Evolutionary conservation across 30 jellyfish, hydroid and myxozoan genomes (phyloP).

Genomic region (Cassiopea xamachana): DNA sequence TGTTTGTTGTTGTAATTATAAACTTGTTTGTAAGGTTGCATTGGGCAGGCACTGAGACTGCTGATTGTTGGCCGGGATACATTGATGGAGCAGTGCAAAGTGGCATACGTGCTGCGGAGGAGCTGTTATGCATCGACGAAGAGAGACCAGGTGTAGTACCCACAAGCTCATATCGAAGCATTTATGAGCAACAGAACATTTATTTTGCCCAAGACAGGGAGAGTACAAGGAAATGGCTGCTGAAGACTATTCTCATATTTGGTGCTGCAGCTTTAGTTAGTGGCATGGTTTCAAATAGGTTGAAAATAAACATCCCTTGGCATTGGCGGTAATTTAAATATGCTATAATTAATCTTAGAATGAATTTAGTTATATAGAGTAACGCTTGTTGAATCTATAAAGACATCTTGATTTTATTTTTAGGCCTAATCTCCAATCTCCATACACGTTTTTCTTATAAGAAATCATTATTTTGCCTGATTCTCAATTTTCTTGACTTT

Average conservation of each 20-base stretch:
- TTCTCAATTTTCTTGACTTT: too few relatives aligned
- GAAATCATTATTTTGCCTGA: too few relatives aligned
- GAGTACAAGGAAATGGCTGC: constrained; percentile 2
- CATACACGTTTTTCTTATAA: too few relatives aligned
- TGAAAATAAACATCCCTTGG: not conserved
- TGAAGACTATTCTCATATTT: not conserved
- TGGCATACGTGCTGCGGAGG: constrained; percentile 81
- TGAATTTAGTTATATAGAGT: not conserved
- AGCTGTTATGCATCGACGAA: constrained; percentile 14
- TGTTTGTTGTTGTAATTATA: too few relatives aligned
- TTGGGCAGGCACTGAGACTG: constrained; percentile 86
- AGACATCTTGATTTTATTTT: too few relatives aligned
- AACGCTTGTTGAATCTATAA: too few relatives aligned
- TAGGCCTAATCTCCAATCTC: too few relatives aligned
- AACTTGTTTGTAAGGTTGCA: constrained; percentile 31
- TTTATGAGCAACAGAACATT: constrained; percentile 19
- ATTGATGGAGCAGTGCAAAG: constrained; percentile 82
- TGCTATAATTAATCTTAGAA: not conserved
- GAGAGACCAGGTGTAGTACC: constrained; percentile 5
- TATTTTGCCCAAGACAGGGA: constrained; percentile 20
- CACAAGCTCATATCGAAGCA: not conserved
- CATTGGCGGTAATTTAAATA: not conserved
- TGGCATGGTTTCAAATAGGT: constrained; percentile 17
- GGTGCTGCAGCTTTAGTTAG: constrained; percentile 11
- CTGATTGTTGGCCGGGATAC: constrained; percentile 75